These are phyloP conservation scores for Scophthalmus maximus DNA, from an alignment of 2,113 vertebrate species.

Conservation along the genomic window DNA sequence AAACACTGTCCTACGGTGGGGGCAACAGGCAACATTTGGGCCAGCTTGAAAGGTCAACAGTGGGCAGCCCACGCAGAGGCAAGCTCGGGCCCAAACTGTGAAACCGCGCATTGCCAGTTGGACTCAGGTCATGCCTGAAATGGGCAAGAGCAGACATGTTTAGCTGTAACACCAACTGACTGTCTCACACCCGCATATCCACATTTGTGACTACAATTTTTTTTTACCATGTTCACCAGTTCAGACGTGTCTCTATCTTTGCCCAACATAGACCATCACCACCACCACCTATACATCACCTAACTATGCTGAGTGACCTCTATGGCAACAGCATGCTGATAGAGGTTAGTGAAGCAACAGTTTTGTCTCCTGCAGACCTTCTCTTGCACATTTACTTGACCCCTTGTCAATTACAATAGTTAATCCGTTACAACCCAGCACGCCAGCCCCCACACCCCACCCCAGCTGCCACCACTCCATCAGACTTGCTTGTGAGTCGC, in stretches of 20 bases:
- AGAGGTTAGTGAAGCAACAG: conserved; percentile 3
- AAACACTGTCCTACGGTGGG: not conserved
- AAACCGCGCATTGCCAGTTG: not conserved
- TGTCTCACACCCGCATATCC: not conserved
- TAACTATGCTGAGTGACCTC: not conserved
- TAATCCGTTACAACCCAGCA: conserved; percentile 55
- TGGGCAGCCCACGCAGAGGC: not conserved
- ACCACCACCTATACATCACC: too few relatives aligned
- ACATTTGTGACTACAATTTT: conserved; percentile 1
- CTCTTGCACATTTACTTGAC: conserved; percentile 17
- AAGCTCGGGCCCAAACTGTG: not conserved
- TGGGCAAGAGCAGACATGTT: not conserved
- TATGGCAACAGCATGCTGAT: not conserved
- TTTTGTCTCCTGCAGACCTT: conserved; percentile 9
- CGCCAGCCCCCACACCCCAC: not conserved
- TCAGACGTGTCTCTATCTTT: conserved; percentile 1
- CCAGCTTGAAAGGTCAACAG: not conserved
- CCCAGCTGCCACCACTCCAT: conserved; percentile 19
- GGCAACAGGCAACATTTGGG: not conserved
- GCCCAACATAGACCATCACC: not conserved
- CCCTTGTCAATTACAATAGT: conserved; percentile 64
- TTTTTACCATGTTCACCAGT: conserved; percentile 18
- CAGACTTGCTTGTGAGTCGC: conserved; percentile 45
- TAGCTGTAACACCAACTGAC: not conserved
- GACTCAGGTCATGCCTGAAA: not conserved